Conservation (phyloP, 2,113 vertebrate genomes). For the Vulpes ferrilata region DNA sequence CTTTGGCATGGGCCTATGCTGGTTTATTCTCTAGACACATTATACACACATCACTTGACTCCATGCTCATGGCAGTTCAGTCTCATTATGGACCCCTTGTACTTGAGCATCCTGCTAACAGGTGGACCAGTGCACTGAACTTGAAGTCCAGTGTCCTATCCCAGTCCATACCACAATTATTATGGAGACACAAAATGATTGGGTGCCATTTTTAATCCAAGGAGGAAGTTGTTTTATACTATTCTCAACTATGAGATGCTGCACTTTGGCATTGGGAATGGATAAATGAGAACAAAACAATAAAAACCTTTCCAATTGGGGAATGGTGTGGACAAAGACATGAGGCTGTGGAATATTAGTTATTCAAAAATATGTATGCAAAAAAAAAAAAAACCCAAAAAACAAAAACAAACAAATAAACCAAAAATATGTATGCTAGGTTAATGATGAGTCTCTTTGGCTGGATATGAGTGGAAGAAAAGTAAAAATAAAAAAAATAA, state of each 20-base stretch:
- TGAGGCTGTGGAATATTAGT: neutral
- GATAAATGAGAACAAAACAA: neutral
- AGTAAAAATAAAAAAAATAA: neutral
- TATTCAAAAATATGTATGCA: neutral
- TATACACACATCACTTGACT: too few species aligned
- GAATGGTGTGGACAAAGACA: neutral
- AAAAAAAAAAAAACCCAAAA: too few species aligned
- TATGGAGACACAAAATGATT: neutral
- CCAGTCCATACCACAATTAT: neutral
- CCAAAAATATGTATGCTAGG: neutral
- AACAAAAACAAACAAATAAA: too few species aligned
- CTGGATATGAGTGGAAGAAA: neutral
- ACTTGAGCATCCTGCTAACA: neutral
- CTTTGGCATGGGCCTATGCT: neutral
- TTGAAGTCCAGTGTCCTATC: neutral
- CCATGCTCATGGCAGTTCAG: neutral
- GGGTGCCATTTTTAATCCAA: neutral
- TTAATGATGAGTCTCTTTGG: neutral
- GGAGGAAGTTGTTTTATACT: neutral
- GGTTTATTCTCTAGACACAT: neutral
- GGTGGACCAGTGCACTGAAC: neutral
- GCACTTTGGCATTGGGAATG: neutral
- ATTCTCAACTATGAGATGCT: neutral
- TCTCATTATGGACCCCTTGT: accelerated
- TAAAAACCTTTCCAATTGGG: neutral